A percentile compares a stretch with the other conserved stretches of the same genome.
Evolutionary conservation across 2,113 vertebrate species (phyloP).

Genomic region (Chroicocephalus ridibundus): DNA sequence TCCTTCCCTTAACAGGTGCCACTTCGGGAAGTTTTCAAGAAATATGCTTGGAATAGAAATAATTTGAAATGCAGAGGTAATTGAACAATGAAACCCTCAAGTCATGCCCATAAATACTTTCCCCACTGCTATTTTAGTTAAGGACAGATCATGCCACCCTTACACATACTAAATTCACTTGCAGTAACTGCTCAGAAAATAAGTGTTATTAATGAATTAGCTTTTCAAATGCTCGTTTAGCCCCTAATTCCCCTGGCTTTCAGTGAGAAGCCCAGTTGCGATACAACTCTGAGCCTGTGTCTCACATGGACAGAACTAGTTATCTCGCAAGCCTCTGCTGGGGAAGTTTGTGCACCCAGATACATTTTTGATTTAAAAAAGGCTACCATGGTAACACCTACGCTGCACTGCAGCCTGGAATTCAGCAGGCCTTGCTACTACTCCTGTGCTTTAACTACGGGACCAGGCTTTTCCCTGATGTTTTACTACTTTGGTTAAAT

Average conservation of each 20-base stretch:
- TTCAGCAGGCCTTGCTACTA: neutral
- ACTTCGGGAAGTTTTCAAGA: neutral
- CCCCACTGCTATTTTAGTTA: neutral
- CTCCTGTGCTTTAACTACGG: neutral
- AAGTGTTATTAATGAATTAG: neutral
- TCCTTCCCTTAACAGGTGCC: neutral
- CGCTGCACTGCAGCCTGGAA: neutral
- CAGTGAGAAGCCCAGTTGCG: neutral
- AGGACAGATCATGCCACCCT: neutral
- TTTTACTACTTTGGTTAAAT: neutral
- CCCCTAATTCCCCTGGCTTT: neutral
- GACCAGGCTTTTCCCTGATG: neutral
- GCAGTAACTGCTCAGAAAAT: neutral
- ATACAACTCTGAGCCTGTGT: neutral
- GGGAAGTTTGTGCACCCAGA: neutral
- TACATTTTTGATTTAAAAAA: neutral
- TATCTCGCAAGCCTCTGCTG: neutral
- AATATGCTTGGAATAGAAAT: neutral
- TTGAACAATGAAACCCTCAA: neutral
- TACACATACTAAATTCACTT: neutral
- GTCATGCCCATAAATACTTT: neutral
- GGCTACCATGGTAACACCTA: neutral
- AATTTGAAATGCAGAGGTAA: neutral
- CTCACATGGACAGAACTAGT: neutral
- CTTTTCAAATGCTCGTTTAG: neutral